Evolutionary conservation across 2,797 vertebrate genomes (phyloP), one percentile per base, ranked within the genome.

Genomic region (Eupleurogrammus muticus): DNA sequence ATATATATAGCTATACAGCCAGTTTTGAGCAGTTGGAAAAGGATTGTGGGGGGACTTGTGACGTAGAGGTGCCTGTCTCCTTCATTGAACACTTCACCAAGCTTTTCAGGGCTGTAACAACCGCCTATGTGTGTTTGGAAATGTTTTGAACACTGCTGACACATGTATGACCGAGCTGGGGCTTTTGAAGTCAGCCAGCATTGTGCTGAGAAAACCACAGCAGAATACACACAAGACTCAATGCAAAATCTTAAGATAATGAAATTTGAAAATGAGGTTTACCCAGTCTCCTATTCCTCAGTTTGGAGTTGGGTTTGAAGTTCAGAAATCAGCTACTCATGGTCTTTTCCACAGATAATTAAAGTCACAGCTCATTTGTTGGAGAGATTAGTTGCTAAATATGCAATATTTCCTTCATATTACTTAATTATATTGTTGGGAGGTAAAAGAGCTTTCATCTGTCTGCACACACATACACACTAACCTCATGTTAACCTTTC

Each of bases 71-170:
- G 28, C 28, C 28, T 3, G 6, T 3, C 28, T 28, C 28, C 28
- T n/a, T n/a, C n/a, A n/a, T n/a, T n/a, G n/a, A n/a, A n/a, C n/a
- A n/a, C n/a, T n/a, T n/a, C n/a, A n/a, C n/a, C n/a, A n/a, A n/a
- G 28, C 28, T 28, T 28, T 28, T 28, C 6, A 3, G 44, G 72
- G 71, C 36, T 68, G 56, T 50, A 57, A 42, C 8, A 70, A 49
- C 48, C 71, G 14, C 40, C 60, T 66, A 42, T 19, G 35, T 54
- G 49, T 83, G 75, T 82, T 81, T 77, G 50, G 52, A 86, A 82
- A 78, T 76, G 76, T 75, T 80, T 59, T 47, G 66, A 84, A 61
- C 14, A 23, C 46, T 40, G 64, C 76, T 81, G 36, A 61, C 28
- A 10, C 57, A 71, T 51, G 56, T 40, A 35, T 21, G 56, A 72